These are phyloP conservation scores for Leptopterna dolabrata DNA, from an alignment of 2,888 invertebrate species.

Conservation along the genomic window DNA sequence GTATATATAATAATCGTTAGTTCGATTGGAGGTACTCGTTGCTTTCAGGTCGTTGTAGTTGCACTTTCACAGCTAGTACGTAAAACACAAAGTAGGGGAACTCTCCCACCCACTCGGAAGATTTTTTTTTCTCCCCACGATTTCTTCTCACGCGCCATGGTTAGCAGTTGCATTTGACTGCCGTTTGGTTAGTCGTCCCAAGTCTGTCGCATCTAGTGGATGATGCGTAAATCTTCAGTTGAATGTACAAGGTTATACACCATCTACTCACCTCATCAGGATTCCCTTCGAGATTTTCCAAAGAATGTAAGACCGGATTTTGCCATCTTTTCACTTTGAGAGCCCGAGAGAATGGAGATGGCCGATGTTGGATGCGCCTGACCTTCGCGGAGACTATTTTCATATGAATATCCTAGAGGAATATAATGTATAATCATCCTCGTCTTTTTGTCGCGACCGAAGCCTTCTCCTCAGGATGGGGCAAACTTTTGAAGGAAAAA, in stretches of 20 bases:
- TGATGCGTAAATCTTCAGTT: background rate
- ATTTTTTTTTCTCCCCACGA: no score
- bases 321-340: background rate
- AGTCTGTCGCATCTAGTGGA: background rate
- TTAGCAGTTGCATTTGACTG: no score
- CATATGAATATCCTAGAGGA: conserved; percentile 34
- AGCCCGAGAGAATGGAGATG: background rate
- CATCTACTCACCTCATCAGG: no score
- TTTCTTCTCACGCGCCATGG: no score
- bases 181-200: no score
- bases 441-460: background rate
- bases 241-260: no score
- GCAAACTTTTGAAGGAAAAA: background rate
- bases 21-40: no score
- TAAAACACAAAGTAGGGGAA: no score
- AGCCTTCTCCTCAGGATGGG: background rate
- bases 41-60: no score
- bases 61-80: no score
- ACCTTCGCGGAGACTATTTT: background rate
- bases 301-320: background rate
- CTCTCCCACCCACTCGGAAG: no score
- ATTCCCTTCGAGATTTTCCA: background rate
- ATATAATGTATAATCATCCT: conserved; percentile 11
- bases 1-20: no score
- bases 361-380: background rate